Evolutionary conservation across 2,113 vertebrate genomes (phyloP).

Genomic region (Nicator chloris): DNA sequence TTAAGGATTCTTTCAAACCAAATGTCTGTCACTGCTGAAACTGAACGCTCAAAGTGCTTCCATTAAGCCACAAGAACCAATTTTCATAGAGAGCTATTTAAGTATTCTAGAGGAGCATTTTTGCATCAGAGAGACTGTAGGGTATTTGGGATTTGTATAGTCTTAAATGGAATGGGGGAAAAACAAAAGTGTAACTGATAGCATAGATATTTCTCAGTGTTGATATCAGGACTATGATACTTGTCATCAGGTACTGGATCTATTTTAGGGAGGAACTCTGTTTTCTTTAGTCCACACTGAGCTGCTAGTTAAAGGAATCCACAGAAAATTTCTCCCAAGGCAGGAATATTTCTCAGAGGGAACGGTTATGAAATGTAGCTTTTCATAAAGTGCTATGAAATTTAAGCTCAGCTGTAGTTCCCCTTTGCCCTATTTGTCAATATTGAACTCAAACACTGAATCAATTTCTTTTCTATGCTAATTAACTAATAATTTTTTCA

Average conservation of each 20-base stretch:
- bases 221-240: not conserved
- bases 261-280: not conserved
- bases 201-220: not conserved
- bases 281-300: not conserved
- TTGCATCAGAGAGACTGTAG: not conserved
- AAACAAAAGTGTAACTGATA: not conserved
- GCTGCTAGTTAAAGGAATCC: not conserved
- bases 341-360: not conserved
- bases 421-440: not conserved
- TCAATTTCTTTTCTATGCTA: not conserved
- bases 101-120: slow-evolving; percentile 23
- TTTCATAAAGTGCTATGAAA: not conserved
- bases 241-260: not conserved
- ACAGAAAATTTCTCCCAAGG: not conserved
- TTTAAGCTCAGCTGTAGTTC: not conserved
- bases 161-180: not conserved
- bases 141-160: slow-evolving; percentile 10
- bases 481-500: not conserved
- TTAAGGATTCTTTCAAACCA: slow-evolving; percentile 11
- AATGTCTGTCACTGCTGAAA: slow-evolving; percentile 23
- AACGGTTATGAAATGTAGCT: not conserved
- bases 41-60: not conserved
- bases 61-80: slow-evolving; percentile 44
- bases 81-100: slow-evolving; percentile 50
- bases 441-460: not conserved